Conservation (phyloP, 2,797 vertebrate genomes). For the Pogonophryne albipinna region DNA sequence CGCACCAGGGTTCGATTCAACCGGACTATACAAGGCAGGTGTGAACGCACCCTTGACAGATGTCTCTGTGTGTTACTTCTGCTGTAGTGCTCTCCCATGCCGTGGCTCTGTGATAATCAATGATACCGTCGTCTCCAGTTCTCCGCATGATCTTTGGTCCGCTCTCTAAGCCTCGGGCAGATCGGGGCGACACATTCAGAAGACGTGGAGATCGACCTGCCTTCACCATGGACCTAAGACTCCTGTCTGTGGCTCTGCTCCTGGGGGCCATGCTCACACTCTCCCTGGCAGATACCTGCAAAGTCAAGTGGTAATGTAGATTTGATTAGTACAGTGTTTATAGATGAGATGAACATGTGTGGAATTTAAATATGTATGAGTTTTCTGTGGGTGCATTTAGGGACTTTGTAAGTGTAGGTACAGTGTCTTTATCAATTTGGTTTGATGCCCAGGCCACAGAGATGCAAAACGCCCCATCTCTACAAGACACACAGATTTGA, state of each 20-base stretch:
- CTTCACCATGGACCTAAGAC: constrained; percentile 50
- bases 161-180: constrained; percentile 15
- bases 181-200: neutral
- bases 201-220: neutral
- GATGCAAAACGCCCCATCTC: too few relatives aligned
- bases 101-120: constrained; percentile 35
- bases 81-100: neutral
- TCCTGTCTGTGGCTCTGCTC: constrained; percentile 34
- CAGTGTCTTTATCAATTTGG: neutral
- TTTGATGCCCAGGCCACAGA: neutral
- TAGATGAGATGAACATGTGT: neutral
- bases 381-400: neutral
- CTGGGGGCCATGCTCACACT: constrained; percentile 49
- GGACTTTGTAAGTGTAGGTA: neutral
- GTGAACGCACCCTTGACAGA: too few relatives aligned
- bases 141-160: constrained; percentile 32
- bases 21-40: too few relatives aligned
- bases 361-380: neutral
- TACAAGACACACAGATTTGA: too few relatives aligned
- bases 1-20: too few relatives aligned
- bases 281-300: constrained; percentile 51
- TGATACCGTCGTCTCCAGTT: constrained; percentile 10
- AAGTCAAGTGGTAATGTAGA: constrained; percentile 70
- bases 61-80: too few relatives aligned
- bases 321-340: neutral